These are phyloP conservation scores for Lycocorax pyrrhopterus DNA, from an alignment of 2,113 vertebrate genomes.

Conservation along the genomic window DNA sequence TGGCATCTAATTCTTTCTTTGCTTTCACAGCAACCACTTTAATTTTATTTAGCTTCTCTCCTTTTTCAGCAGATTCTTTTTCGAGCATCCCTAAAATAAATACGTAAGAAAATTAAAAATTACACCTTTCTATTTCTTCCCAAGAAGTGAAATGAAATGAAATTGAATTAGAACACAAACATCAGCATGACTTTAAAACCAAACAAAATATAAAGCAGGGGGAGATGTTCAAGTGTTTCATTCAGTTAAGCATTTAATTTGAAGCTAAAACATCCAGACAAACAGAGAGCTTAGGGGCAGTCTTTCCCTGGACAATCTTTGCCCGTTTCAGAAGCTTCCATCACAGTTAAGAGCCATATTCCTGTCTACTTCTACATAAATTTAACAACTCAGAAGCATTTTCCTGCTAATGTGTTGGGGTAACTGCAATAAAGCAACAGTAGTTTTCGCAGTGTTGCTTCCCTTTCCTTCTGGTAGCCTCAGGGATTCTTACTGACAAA, in stretches of 20 bases:
- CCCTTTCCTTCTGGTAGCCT: not conserved
- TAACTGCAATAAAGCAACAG: not conserved
- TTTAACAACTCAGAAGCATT: not conserved
- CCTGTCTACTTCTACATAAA: not conserved
- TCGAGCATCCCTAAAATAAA: conserved; percentile 68
- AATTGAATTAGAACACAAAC: not conserved
- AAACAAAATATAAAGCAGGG: not conserved
- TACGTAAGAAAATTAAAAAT: not conserved
- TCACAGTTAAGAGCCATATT: not conserved
- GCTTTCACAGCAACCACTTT: conserved; percentile 95
- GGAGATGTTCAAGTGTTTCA: not conserved
- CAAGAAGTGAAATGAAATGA: not conserved
- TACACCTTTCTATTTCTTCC: not conserved
- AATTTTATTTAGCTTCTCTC: conserved; percentile 90
- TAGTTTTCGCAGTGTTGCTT: not conserved
- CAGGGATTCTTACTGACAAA: not conserved
- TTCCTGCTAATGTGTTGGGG: not conserved
- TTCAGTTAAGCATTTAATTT: not conserved
- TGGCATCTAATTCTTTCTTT: conserved; percentile 89
- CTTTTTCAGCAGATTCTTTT: conserved; percentile 80
- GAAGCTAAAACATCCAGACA: not conserved
- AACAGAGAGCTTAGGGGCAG: not conserved
- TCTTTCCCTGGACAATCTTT: not conserved
- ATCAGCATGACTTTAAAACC: not conserved
- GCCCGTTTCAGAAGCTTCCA: not conserved